Base-by-base conservation (phyloP, 2,888 invertebrate genomes). In the Chymomyza amoena region DNA sequence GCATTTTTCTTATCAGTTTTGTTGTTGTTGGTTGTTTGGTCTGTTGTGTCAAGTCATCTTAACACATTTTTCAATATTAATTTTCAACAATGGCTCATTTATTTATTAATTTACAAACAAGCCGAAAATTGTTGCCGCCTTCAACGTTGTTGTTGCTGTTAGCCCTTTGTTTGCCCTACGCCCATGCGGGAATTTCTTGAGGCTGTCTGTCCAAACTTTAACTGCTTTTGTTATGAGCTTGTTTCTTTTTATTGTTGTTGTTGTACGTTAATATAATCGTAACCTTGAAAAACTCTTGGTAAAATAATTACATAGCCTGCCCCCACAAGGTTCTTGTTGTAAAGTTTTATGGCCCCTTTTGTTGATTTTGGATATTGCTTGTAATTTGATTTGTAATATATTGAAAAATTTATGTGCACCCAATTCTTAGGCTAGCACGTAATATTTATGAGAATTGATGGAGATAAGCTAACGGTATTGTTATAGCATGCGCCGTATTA, bases 1-100 rank as follows among this genome's bases (percentile, higher is more conserved):
- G 39, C 39, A 45, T 57, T 66, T 74, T 54, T 57, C 64, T 80
- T 80, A 76, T 72, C 78, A 72, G 32, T 50, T 36, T 57, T 65
- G 32, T 56, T 52, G 15, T 51, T 51, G 15, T 51, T 16, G 5
- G 54, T 20, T 20, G 57, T 20, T 25, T 10, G 65, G 18, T 45
- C 20, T 65, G 39, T 45, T 69, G 70, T 70, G 66, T 74, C 74
- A 72, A 28, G 54, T 54, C 45, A 54, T 67, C 67, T 61, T 32
- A 67, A 62, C 67, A 50, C 61, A 67, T 68, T 68, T 68, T 68
- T 57, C 64, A 61, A 64, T 67, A 76, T 70, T 74, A 69, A 71
- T 70, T 78, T 72, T 73, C 63, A 76, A 79, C 79, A 79, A 79
- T 79, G 61, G 76, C 79, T 76, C 73, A 78, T 79, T 79, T 76